Conservation (phyloP, 2,113 vertebrate species). For the Semicossyphus pulcher region DNA sequence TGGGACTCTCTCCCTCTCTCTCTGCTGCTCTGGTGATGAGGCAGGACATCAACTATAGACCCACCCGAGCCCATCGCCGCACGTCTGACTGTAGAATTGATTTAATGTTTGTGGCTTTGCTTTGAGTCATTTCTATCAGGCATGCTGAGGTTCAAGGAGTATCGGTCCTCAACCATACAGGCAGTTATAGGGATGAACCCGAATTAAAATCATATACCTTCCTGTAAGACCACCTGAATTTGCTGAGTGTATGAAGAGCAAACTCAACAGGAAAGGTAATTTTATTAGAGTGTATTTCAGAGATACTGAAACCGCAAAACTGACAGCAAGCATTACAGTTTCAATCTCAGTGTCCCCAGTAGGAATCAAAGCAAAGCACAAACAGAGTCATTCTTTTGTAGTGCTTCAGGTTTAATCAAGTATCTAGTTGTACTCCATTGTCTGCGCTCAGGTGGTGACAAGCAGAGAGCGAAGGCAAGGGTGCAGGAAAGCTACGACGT, state of each 20-base stretch:
- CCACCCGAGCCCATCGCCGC: slow-evolving; percentile 60
- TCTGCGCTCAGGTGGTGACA: slow-evolving; percentile 29
- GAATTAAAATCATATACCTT: slow-evolving; percentile 37
- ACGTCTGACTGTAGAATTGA: slow-evolving; percentile 33
- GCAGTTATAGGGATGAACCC: slow-evolving; percentile 24
- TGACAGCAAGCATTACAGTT: slow-evolving; percentile 33
- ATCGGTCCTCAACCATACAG: slow-evolving; percentile 42
- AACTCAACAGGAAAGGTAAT: slow-evolving; percentile 18
- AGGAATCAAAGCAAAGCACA: slow-evolving; percentile 35
- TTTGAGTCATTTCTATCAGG: slow-evolving; percentile 39
- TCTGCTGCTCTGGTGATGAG: slow-evolving; percentile 64
- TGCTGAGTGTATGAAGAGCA: slow-evolving; percentile 32
- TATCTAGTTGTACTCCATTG: slow-evolving; percentile 14
- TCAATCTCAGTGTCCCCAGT: slow-evolving; percentile 30
- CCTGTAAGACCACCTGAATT: slow-evolving; percentile 32
- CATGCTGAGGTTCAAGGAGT: slow-evolving; percentile 21
- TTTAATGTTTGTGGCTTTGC: slow-evolving; percentile 64
- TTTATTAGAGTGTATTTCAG: slow-evolving; percentile 24
- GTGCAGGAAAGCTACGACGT: neutral
- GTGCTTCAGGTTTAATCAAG: slow-evolving; percentile 40
- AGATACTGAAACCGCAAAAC: slow-evolving; percentile 29
- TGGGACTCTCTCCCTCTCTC: slow-evolving; percentile 62
- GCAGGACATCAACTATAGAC: slow-evolving; percentile 72
- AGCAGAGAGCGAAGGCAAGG: slow-evolving; percentile 9
- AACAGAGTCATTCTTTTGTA: slow-evolving; percentile 33